A percentile compares a stretch with the other conserved stretches of the same genome.
phyloP scores from a whole-genome alignment of 2,888 invertebrate species.

The Sarcophaga variegata region DNA sequence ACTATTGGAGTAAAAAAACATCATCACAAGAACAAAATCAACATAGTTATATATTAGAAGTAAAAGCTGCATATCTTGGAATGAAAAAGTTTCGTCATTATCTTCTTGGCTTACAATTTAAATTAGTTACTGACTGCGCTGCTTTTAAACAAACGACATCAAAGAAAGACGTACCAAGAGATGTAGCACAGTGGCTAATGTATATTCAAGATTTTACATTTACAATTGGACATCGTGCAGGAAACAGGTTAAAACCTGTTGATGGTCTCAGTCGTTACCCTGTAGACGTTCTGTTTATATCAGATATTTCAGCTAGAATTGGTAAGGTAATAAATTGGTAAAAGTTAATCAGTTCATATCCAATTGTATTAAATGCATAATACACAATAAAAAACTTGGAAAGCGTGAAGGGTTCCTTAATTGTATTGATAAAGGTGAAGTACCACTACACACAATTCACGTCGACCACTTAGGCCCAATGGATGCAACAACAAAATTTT shows the following conservation, averaged over 20 bases:
- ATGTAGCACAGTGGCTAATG: slow-evolving; percentile 66
- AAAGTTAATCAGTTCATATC: slow-evolving; percentile 42
- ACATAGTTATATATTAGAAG: slow-evolving; percentile 54
- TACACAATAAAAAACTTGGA: too few species aligned
- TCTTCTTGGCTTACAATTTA: slow-evolving; percentile 44
- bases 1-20: slow-evolving; percentile 51
- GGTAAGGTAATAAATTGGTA: slow-evolving; percentile 4
- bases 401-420: too few species aligned
- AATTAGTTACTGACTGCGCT: slow-evolving; percentile 53
- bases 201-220: slow-evolving; percentile 48
- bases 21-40: slow-evolving; percentile 30
- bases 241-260: slow-evolving; percentile 37
- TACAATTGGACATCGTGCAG: neutral
- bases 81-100: slow-evolving; percentile 55
- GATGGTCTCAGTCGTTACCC: slow-evolving; percentile 46
- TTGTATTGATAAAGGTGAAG: slow-evolving; percentile 71
- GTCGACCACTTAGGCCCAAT: slow-evolving; percentile 68
- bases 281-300: neutral
- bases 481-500: slow-evolving; percentile 24
- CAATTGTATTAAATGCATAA: slow-evolving; percentile 68
- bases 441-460: slow-evolving; percentile 75
- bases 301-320: slow-evolving; percentile 9
- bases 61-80: slow-evolving; percentile 52
- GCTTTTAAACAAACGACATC: slow-evolving; percentile 56
- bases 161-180: slow-evolving; percentile 59